Evolutionary conservation across 2,888 invertebrate genomes (phyloP), one percentile per base, ranked within the genome.

Genomic region (Plusia festucae): DNA sequence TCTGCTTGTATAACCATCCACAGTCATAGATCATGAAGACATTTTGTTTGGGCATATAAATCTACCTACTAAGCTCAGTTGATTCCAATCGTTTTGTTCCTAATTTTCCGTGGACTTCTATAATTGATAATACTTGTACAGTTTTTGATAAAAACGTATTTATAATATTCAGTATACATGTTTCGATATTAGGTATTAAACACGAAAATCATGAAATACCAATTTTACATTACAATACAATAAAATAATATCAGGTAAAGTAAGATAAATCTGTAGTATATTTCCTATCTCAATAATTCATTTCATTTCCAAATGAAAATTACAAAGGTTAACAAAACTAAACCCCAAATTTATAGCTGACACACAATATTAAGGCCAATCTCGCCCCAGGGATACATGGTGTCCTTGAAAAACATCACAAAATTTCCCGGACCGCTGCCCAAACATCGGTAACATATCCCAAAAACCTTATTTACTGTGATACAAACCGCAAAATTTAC

Each of bases 321-420:
- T 9, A 40, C n/a, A 15, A 5, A 2, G 18, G 9, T 44, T 15
- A 55, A 15, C 15, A 18, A 13, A 54, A 34, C 8, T 9, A 64
- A 40, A 40, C 11, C 24, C 27, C 16, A 49, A 16, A 30, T 16
- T 16, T 16, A 44, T 15, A n/a, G 57, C 18, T 40, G 34, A 53
- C 64, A 44, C 56, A 51, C 53, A 59, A 30, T 30, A 2, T 18
- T 27, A 62, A 34, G 22, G 16, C 6, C 34, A 60, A 60, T 60
- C n/a, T 57, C 13, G 44, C 73, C 68, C 72, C 32, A 11, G 53
- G 78, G 59, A 59, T 59, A 40, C 53, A n/a, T 24, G 15, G 2
- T 53, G 56, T 51, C 73, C 78, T 73, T 78, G 59, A 73, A 76
- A 76, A 72, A 27, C 57, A 51, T 70, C 34, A 44, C 66, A 27